Conservation (phyloP, 2,797 vertebrate genomes). For the Echiichthys vipera region DNA sequence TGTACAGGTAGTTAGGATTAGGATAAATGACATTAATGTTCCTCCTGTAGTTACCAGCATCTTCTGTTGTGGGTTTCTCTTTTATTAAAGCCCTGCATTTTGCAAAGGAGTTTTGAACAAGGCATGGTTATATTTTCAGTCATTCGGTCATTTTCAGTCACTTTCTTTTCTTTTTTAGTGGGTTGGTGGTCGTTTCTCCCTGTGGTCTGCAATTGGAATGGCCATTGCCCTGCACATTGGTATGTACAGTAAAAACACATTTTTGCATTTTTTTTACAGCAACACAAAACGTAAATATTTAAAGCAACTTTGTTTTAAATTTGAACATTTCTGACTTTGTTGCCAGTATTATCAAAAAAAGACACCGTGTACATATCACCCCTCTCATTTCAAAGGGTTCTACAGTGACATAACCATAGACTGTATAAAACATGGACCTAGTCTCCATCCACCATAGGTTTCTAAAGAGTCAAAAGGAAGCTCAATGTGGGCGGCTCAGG, state of each 20-base stretch:
- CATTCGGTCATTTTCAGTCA: neutral
- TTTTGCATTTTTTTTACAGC: neutral
- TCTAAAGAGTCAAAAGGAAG: too few species aligned
- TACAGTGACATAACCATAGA: too few species aligned
- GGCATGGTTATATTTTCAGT: neutral
- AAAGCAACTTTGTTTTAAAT: neutral
- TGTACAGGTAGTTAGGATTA: neutral
- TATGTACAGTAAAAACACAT: conserved; percentile 69
- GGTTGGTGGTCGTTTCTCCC: conserved; percentile 97
- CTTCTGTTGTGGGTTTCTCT: neutral
- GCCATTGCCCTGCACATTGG: conserved; percentile 97
- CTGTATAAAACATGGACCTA: too few species aligned
- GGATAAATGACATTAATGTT: neutral
- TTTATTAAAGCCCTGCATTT: neutral
- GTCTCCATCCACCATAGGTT: too few species aligned
- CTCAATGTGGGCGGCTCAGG: too few species aligned
- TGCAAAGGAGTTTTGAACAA: neutral
- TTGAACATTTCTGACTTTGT: neutral
- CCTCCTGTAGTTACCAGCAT: neutral
- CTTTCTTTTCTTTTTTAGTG: conserved; percentile 84
- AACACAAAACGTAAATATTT: neutral
- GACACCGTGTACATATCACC: neutral
- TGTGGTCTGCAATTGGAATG: conserved; percentile 98
- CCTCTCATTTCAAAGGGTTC: neutral
- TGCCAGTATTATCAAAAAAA: neutral